Percentiles rank a stretch among this genome's conserved stretches.
Conservation (phyloP, 23 tunicate species). For the Botrylloides violaceus region DNA sequence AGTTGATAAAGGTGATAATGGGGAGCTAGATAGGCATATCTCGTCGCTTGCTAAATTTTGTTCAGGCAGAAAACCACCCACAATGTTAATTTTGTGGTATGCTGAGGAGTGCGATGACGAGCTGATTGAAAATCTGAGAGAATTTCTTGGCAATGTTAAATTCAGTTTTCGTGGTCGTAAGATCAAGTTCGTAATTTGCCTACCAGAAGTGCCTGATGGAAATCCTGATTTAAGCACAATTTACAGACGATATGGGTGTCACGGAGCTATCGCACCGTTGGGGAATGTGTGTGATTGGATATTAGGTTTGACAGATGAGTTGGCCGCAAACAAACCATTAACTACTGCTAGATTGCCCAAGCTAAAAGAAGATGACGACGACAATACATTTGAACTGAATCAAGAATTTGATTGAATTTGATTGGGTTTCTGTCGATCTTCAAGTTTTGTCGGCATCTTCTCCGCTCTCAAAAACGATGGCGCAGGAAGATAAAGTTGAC, state of each 20-base stretch:
- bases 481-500: conserved; percentile 7
- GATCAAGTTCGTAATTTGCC: conserved; percentile 8
- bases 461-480: neutral
- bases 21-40: neutral
- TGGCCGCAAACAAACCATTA: neutral
- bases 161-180: neutral
- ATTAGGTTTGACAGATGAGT: neutral
- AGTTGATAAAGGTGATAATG: neutral
- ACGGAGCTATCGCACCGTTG: conserved; percentile 4
- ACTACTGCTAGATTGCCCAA: neutral
- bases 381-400: neutral
- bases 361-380: conserved; percentile 5
- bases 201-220: conserved; percentile 1
- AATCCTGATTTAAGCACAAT: neutral
- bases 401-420: neutral
- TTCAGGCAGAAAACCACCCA: conserved; percentile 8
- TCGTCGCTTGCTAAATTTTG: conserved; percentile 19
- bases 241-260: neutral
- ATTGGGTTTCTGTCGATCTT: conserved; percentile 25
- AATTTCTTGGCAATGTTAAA: neutral
- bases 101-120: conserved; percentile 10
- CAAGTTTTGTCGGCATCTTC: conserved; percentile 12
- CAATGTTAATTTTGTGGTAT: conserved; percentile 23
- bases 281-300: conserved; percentile 20
- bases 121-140: neutral